A percentile compares a stretch with the other conserved stretches of the same genome.
Evolutionary conservation across 2,797 vertebrate species (phyloP).

Genomic region (Lacerta agilis): DNA sequence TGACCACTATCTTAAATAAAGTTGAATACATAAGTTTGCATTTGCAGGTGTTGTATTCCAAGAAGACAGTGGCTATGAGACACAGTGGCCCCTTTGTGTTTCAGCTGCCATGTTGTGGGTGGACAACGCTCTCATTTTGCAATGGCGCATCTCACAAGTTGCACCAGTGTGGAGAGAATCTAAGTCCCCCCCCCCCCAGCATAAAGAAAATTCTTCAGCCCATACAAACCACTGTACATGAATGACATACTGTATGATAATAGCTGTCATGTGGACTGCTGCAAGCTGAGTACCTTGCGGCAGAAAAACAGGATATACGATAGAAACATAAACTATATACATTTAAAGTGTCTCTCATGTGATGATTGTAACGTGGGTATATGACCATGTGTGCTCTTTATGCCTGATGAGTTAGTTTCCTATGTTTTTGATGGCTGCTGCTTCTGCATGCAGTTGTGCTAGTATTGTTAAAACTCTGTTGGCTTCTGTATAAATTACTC

Average conservation of each 20-base stretch:
- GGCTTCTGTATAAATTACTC: background rate
- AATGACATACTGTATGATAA: background rate
- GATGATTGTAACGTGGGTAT: background rate
- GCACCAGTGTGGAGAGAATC: background rate
- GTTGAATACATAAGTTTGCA: background rate
- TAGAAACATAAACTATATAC: background rate
- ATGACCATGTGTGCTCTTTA: background rate
- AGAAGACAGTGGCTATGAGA: background rate
- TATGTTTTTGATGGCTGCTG: too few species aligned
- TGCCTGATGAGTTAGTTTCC: background rate
- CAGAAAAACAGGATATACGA: background rate
- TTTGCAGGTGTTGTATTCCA: background rate
- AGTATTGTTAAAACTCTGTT: background rate
- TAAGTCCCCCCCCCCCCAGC: too few species aligned
- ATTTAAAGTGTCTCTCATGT: background rate
- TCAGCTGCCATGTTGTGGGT: background rate
- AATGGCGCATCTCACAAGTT: background rate
- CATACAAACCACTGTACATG: background rate
- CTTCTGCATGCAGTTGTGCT: background rate
- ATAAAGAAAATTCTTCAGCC: background rate
- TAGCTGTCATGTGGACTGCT: background rate
- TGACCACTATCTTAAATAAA: background rate
- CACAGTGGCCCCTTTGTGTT: background rate
- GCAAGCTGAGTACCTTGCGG: background rate
- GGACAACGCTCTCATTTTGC: background rate